Evolutionary conservation across 2,888 invertebrate species (phyloP), one percentile per base, ranked within the genome.

Genomic region (Neoitamus cyanurus): DNA sequence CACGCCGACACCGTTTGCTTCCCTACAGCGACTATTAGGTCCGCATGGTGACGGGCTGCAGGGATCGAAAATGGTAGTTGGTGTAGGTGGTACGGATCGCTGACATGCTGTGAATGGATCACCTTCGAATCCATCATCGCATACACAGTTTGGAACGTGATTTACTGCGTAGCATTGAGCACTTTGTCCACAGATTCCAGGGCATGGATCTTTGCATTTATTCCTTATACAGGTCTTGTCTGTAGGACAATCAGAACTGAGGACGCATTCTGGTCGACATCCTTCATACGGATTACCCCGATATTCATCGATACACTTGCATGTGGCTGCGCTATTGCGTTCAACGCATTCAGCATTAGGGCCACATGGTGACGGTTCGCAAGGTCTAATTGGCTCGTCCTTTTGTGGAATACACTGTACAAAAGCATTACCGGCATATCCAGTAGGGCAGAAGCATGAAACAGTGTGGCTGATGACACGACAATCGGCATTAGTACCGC

Each of bases 351-450:
- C 94, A 1, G 97, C 96, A 90, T 97, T 97, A 0, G 95, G 92
- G 46, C 97, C 97, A 89, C 97, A 97, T 0, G 97, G 97, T 37
- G 96, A 96, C 83, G 97, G 96, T 89, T 96, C 95, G 89, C 97
- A 97, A 0, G 96, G 96, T 88, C 95, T 94, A 4, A 93, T 90
- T 58, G 93, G 92, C 88, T 94, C 90, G 15, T 86, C 87, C 77
- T 86, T 91, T 89, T 93, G 93, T 83, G 91, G 91, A 83, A 94
- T 91, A 89, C 97, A 97, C 89, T 96, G 96, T 46, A 96, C 93
- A 88, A 96, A 96, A 75, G 97, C 96, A 92, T 97, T 95, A 86
- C 97, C 97, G 7, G 94, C 95, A 89, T 93, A 96, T 87, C 95
- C 96, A 37, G 93, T 91, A 31, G 93, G 93, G 89, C 97, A 98